Evolutionary conservation across 2,888 invertebrate species (phyloP), one percentile per base, ranked within the genome.

Genomic region (Dorcus parallelipipedus): DNA sequence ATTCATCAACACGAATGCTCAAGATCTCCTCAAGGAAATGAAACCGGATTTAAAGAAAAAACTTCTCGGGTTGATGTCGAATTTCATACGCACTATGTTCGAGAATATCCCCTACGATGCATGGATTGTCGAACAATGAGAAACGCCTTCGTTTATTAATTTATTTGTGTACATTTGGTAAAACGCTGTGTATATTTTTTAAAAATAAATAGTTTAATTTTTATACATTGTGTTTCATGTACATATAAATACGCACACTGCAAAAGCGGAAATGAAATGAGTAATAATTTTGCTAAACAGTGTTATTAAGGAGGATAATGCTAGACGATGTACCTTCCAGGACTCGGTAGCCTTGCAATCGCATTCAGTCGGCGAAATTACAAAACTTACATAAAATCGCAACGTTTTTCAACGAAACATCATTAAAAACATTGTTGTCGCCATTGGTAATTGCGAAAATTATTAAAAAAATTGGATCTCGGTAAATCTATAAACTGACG

Each of bases 1-100:
- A 49, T 93, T 93, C 79, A 93, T 93, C 76, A 93, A 93, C 77
- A 88, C 90, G 1, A 91, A 93, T 76, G 87, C 91, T 0, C 92
- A 93, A 71, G 93, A 93, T 64, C 78, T 93, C 9, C 78, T 93
- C 48, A 91, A 89, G 71, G 93, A 93, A 79, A 93, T 93, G 93
- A 93, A 93, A 72, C 93, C 93, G 0, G 86, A 90, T 69, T 80
- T 93, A 56, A 87, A 90, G 71, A 83, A 84, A 61, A 92, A 93
- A 75, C 80, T 93, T 33, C 84, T 91, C 6, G 82, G 84, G 64
- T 87, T 90, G 63, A 89, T 92, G 85, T 84, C 86, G 26, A 83
- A 83, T 52, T 93, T 93, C 74, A 83, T 92, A 52, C 88, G 90
- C 68, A 86, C 86, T 65, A 79, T 93, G 52, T 90, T 93, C 65